Base-by-base conservation (phyloP, 35 echinoderm and acorn worm species). In the Lytechinus variegatus region DNA sequence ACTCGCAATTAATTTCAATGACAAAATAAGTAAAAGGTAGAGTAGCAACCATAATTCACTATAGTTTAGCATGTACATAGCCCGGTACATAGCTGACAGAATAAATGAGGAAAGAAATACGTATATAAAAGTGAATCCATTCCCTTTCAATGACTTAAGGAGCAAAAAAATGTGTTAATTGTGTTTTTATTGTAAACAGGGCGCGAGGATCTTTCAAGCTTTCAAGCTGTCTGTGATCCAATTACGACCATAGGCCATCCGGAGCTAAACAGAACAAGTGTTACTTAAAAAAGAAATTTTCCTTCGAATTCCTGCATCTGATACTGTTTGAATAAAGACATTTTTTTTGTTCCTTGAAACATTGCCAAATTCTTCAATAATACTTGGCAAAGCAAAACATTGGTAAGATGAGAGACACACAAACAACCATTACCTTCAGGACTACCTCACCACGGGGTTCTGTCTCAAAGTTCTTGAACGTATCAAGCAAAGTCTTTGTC, bases 371-470 rank as follows among this genome's bases (percentile, higher is more conserved):
- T 79, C 6, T 79, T 24, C 66, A 79, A 79, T 79, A n/a, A n/a
- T 19, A 9, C 6, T 4, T 24, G 66, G 6, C 4, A 79, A 79
- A 5, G 66, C n/a, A 7, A 3, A 21, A 21, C 61, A 79, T 79
- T 19, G 4, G 66, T 24, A 24, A 79, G 3, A 79, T 7, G 21
- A 79, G 6, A 79, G 66, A 79, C 19, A 58, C 9, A 58, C 1
- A 58, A 10, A 71, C 66, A 79, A 79, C 19, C 8, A 16, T 79
- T 27, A 90, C 88, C 88, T 90, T 90, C 52, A 90, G 27, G 29
- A 90, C 88, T 52, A 90, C 88, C 52, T 90, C 88, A 44, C 88
- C 88, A 52, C 88, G 88, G 29, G 28, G 88, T 52, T 90, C 88
- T 54, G 52, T 54, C 29, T 90, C 52, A 6, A 90, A 90, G 88